phyloP scores from a whole-genome alignment of 1,140 invertebrate species.

The Scaptomyza graminum region DNA sequence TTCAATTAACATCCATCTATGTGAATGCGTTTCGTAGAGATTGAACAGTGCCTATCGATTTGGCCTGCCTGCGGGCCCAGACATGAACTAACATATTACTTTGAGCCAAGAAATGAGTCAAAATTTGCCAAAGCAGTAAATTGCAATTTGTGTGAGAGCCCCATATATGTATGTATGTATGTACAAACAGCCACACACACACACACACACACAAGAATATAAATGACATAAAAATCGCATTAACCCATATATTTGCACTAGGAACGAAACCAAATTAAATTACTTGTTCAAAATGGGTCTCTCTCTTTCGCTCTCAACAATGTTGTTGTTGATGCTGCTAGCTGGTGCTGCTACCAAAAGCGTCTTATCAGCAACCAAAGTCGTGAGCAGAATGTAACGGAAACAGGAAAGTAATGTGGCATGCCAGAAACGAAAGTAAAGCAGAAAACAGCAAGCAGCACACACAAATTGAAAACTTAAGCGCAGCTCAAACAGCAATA shows the following conservation, averaged over 20 bases:
- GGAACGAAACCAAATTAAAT: slow-evolving; percentile 70
- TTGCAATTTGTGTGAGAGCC: slow-evolving; percentile 49
- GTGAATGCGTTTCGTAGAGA: background rate
- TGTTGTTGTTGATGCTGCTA: background rate
- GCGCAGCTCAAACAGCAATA: slow-evolving; percentile 23
- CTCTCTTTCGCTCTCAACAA: background rate
- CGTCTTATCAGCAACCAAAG: slow-evolving; percentile 70
- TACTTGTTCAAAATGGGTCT: slow-evolving; percentile 47
- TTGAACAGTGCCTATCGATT: slow-evolving; percentile 2
- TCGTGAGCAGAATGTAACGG: slow-evolving; percentile 76
- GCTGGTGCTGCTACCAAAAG: background rate
- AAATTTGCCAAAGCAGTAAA: slow-evolving; percentile 47
- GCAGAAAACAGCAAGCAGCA: slow-evolving; percentile 2
- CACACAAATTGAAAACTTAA: slow-evolving; percentile 40
- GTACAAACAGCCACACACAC: background rate
- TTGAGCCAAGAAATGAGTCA: slow-evolving; percentile 20
- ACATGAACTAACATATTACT: slow-evolving; percentile 10
- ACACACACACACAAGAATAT: slow-evolving; percentile 43
- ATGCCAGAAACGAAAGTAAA: slow-evolving; percentile 41
- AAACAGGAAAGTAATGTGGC: slow-evolving; percentile 75
- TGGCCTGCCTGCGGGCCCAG: background rate
- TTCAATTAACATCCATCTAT: background rate
- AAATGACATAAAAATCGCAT: slow-evolving; percentile 81
- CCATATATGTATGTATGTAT: background rate
- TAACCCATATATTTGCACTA: slow-evolving; percentile 79